Base-by-base conservation (phyloP, 2,113 vertebrate genomes). In the Anoplopoma fimbria region DNA sequence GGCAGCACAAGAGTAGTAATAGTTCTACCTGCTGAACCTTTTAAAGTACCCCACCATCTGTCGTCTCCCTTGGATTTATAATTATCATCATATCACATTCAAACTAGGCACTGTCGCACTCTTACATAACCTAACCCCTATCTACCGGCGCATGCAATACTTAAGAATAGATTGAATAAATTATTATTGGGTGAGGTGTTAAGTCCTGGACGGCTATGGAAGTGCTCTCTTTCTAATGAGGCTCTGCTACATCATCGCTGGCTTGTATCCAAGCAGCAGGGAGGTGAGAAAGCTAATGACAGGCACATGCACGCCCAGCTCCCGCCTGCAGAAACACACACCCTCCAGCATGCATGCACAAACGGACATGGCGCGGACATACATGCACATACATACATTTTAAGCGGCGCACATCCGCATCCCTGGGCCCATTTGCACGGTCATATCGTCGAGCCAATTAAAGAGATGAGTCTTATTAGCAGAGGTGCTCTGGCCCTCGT, bases 391-490 rank as follows among this genome's bases (percentile, higher is more conserved):
- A 27, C 14, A 15, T 64, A 67, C 38, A 5, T 47, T 61, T 63
- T 13, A 21, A 53, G 21, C n/a, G 9, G 23, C 21, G 21, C 75
- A 34, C 72, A 23, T 23, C 62, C 19, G 15, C 34, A 40, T 69
- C 72, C 74, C 3, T 29, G 69, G 67, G 51, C 12, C 86, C 91
- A 89, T 91, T 93, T 89, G 57, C 86, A 75, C 83, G 83, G 80
- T 83, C 73, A 83, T 84, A 90, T 84, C 85, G 74, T 84, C 13
- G 75, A 93, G 91, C 93, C 93, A 94, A 94, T 94, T 94, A 94
- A 91, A 93, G 93, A 92, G 92, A 94, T 93, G 93, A 93, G 92
- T 92, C 92, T 94, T 94, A 94, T 94, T 94, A 93, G 93, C 38
- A 45, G 88, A 89, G 90, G 93, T 94, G 88, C 84, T 88, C 76